These are phyloP conservation scores for Streptopelia turtur DNA, from an alignment of 2,797 vertebrate genomes.

Conservation along the genomic window DNA sequence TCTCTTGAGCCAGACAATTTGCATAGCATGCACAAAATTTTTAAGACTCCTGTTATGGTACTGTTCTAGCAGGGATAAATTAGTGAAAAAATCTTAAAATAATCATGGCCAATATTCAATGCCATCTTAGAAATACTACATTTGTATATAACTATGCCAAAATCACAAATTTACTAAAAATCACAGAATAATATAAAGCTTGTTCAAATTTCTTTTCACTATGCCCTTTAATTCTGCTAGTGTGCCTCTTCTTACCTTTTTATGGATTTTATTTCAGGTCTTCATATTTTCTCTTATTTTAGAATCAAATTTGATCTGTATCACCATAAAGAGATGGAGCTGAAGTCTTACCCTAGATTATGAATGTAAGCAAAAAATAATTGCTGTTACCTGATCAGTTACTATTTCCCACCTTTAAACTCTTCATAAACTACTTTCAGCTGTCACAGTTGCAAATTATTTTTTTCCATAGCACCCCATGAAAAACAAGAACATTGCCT, in stretches of 20 bases:
- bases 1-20: background rate
- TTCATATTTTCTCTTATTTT: background rate
- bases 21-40: background rate
- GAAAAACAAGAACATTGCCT: background rate
- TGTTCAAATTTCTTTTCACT: background rate
- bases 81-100: background rate
- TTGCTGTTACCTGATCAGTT: background rate
- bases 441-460: background rate
- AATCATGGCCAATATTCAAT: background rate
- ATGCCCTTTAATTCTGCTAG: background rate
- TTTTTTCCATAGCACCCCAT: background rate
- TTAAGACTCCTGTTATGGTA: background rate
- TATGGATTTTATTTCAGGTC: background rate
- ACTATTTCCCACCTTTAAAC: background rate
- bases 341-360: background rate
- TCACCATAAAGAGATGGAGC: background rate
- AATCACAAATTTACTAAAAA: background rate
- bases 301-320: background rate
- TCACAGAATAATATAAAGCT: background rate
- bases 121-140: background rate
- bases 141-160: background rate
- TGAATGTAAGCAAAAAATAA: background rate
- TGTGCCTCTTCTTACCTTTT: background rate
- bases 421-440: conserved; percentile 1
- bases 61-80: background rate